A percentile compares a stretch with the other conserved stretches of the same genome.
Conservation (phyloP, 2,888 invertebrate species). For the Mycalesis mineus region DNA sequence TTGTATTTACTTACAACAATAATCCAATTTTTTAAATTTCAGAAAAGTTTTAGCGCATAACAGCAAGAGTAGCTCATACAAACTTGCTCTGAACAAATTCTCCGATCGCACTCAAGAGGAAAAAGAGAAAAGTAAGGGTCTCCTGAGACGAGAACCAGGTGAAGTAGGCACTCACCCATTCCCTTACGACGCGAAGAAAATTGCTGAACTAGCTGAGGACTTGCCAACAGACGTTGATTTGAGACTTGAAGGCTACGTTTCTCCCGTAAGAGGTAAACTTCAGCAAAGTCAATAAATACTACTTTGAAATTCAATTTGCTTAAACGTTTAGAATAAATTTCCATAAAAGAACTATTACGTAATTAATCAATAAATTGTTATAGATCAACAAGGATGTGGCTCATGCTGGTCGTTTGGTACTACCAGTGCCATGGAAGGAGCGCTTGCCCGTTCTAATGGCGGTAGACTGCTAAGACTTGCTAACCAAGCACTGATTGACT, state of each 20-base stretch:
- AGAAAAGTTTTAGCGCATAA: conserved; percentile 46
- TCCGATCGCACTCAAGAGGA: conserved; percentile 55
- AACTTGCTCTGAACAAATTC: conserved; percentile 53
- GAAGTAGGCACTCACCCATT: conserved; percentile 49
- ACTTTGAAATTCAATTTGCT: no score
- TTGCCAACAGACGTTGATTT: conserved; percentile 51
- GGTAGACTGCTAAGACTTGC: conserved; percentile 52
- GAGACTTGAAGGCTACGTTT: conserved; percentile 48
- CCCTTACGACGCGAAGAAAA: conserved; percentile 43
- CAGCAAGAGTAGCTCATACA: conserved; percentile 47
- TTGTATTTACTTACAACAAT: no score
- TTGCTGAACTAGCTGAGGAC: conserved; percentile 33
- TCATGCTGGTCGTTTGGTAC: conserved; percentile 60
- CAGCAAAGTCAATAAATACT: neutral
- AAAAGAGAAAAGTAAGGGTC: conserved; percentile 43
- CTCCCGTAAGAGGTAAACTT: conserved; percentile 48
- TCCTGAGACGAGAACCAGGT: conserved; percentile 39
- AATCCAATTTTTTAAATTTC: conserved; percentile 2
- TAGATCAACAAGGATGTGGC: conserved; percentile 57
- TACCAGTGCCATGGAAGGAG: conserved; percentile 56
- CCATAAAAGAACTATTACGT: no score
- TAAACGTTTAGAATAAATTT: no score
- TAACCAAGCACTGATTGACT: conserved; percentile 61
- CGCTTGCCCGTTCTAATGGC: conserved; percentile 51
- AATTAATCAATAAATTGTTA: no score